Evolutionary conservation across 2,888 invertebrate genomes (phyloP), one percentile per base, ranked within the genome.

Genomic region (Trimorus sp.): DNA sequence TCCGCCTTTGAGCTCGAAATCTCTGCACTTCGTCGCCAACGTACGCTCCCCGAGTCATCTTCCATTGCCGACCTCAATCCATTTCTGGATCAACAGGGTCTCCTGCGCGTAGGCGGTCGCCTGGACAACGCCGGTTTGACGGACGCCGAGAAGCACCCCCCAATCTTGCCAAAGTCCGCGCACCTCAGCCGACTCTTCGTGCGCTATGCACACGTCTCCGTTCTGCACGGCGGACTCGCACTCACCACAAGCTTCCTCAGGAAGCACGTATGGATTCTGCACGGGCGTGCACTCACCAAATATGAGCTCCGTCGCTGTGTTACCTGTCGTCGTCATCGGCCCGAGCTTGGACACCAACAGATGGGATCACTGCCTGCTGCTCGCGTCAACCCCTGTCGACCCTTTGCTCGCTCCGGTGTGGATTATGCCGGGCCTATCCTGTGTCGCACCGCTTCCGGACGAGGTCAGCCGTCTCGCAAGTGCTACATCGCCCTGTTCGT

Each of bases 401-500:
- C 45, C 45, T 45, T 45, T 12, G 9, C 45, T 12, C 45, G 12
- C 11, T 45, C 45, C 12, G 45, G 45, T 15, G 26, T 54, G 11
- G 54, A 54, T 26, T 54, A 16, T 26, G 54, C 54, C 16, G 54
- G 54, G 11, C 54, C 54, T 6, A 16, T 54, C 54, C 7, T 5
- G 11, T 9, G 45, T 7, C 45, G 11, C 9, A 45, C 45, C 45
- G 9, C 45, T 12, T 12, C 45, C 12, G 70, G 70, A 1, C 8
- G 70, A 38, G 70, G 70, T 26, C 26, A 53, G 0, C 42, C 49
- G 6, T 12, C 71, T 6, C 38, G 36, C n/a, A 62, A 71, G 8
- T 53, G 16, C 1, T 71, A 38, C 37, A 54, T 71, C 8, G 71
- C 71, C 6, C 1, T 71, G 5, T 71, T 71, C 40, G 49, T 71